Evolutionary conservation across 2,113 vertebrate species (phyloP).

Genomic region (Cardinalis cardinalis): DNA sequence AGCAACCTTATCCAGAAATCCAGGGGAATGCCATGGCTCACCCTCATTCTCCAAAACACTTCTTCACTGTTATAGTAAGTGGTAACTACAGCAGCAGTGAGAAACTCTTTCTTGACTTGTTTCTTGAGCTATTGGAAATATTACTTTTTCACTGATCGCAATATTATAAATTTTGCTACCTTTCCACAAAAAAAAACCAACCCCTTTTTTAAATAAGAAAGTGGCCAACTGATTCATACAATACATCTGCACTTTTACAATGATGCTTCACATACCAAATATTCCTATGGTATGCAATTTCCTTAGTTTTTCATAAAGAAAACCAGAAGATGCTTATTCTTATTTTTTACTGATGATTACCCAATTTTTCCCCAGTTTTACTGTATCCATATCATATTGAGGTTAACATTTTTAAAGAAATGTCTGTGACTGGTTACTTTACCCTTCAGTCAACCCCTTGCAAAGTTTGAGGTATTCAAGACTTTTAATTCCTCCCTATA

Average conservation of each 20-base stretch:
- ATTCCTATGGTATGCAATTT: background rate
- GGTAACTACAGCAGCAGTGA: background rate
- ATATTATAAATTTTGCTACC: background rate
- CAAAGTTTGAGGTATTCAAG: background rate
- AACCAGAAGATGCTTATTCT: background rate
- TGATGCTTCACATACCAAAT: background rate
- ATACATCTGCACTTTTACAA: background rate
- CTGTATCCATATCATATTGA: background rate
- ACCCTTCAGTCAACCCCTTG: background rate
- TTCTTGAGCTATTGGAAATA: background rate
- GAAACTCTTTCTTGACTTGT: background rate
- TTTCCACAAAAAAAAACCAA: background rate
- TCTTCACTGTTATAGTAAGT: background rate
- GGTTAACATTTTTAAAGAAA: background rate
- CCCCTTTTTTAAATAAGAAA: fast-evolving
- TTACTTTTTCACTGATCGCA: background rate
- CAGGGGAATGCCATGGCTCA: background rate
- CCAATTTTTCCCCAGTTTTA: background rate
- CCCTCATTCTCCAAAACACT: background rate
- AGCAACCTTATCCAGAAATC: background rate
- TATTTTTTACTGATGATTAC: background rate
- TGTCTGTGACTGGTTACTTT: background rate
- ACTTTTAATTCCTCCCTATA: background rate
- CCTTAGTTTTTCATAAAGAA: background rate
- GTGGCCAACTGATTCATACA: background rate